These are phyloP conservation scores for Drosophila elegans DNA, from an alignment of 1,140 invertebrate species.

Conservation along the genomic window DNA sequence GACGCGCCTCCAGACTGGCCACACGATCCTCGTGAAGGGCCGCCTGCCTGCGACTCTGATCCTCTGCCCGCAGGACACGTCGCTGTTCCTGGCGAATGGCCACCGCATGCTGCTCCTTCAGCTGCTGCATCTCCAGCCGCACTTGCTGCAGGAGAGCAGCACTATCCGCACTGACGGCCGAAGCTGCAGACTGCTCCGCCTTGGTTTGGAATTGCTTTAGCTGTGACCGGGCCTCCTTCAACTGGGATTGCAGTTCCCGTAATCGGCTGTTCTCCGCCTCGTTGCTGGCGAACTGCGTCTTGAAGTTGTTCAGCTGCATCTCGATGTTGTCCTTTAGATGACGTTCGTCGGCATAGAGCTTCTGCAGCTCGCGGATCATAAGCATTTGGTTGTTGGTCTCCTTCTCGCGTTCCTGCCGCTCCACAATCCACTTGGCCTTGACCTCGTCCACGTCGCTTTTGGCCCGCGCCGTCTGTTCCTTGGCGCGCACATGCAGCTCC, in stretches of 20 bases:
- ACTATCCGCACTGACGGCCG: conserved; percentile 84
- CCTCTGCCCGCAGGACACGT: conserved; percentile 87
- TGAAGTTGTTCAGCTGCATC: conserved; percentile 86
- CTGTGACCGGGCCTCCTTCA: conserved; percentile 88
- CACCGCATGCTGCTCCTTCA: conserved; percentile 89
- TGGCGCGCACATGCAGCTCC: conserved; percentile 87
- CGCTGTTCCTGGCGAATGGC: conserved; percentile 86
- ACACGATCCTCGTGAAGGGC: conserved; percentile 91
- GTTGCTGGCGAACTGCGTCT: conserved; percentile 83
- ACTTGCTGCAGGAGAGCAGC: conserved; percentile 87
- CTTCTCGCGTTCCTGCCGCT: conserved; percentile 91
- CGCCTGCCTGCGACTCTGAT: conserved; percentile 88
- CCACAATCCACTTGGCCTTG: conserved; percentile 90
- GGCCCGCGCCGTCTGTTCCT: conserved; percentile 86
- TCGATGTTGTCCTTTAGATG: conserved; percentile 88
- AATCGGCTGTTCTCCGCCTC: conserved; percentile 66
- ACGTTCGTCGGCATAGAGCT: conserved; percentile 87
- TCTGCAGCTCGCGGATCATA: conserved; percentile 89
- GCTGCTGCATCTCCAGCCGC: conserved; percentile 89
- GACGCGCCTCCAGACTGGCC: conserved; percentile 90
- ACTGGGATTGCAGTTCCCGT: conserved; percentile 87
- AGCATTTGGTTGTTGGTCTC: conserved; percentile 91
- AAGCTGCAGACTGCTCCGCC: conserved; percentile 26
- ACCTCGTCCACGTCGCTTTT: conserved; percentile 88
- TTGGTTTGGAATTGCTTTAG: conserved; percentile 87